Evolutionary conservation across 2,797 vertebrate genomes (phyloP), one percentile per base, ranked within the genome.

Genomic region (Dermochelys coriacea): DNA sequence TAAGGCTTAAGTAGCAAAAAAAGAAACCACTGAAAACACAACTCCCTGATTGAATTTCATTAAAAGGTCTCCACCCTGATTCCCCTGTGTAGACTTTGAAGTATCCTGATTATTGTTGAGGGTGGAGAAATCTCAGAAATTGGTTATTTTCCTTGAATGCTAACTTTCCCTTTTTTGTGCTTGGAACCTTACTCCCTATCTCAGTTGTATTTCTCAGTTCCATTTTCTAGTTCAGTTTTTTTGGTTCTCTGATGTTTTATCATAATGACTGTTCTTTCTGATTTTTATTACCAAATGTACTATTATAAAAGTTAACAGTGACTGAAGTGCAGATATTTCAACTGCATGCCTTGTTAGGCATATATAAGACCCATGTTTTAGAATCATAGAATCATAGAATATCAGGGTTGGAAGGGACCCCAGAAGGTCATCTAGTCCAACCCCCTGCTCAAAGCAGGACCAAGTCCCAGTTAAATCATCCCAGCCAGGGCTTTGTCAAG

Each of bases 321-420:
- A 34, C 19, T 84, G 29, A 27, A 29, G 19, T 82, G 29, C 37
- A 7, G 9, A 25, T 1, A 1, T 84, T 88, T 49, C 45, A 82
- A 2, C 57, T 74, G 3, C 0, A 0, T 61, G 37, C 29, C 55
- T 85, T 77, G 52, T 29, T 31, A 75, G 57, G 57, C 71, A 49
- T 21, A 49, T 21, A 23, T 31, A 84, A 51, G 18, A 25, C 82
- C 41, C 12, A 12, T 71, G 15, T 34, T 93, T n/a, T n/a, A n/a
- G n/a, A n/a, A n/a, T n/a, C n/a, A n/a, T n/a, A n/a, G n/a, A n/a
- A n/a, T n/a, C n/a, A n/a, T n/a, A n/a, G n/a, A n/a, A n/a, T n/a
- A n/a, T n/a, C n/a, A n/a, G n/a, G n/a, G n/a, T n/a, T n/a, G n/a
- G n/a, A n/a, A n/a, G n/a, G n/a, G n/a, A n/a, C n/a, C n/a, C n/a